A percentile compares a stretch with the other conserved stretches of the same genome.
These are phyloP conservation scores for Nothura maculosa DNA, from an alignment of 2,797 vertebrate species.

Conservation along the genomic window DNA sequence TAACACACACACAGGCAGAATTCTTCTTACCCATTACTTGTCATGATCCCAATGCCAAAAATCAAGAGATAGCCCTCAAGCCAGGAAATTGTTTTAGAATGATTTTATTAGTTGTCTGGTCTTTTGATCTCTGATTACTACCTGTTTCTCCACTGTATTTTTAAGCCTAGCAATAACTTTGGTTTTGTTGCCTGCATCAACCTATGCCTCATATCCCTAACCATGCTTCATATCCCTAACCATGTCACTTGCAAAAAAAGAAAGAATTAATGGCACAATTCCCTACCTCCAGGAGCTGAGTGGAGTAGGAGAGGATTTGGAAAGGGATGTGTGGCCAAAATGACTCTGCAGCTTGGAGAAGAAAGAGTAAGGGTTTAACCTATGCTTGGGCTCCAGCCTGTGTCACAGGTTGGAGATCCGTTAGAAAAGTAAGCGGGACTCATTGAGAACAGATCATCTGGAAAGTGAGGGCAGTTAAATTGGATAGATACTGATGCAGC, in stretches of 20 bases:
- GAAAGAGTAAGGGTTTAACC: not conserved
- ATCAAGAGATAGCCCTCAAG: not conserved
- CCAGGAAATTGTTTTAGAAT: not conserved
- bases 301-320: not conserved
- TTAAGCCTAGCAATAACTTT: not conserved
- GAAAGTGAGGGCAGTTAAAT: not conserved
- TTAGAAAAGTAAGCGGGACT: not conserved
- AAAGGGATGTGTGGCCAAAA: rapidly evolving
- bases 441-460: not conserved
- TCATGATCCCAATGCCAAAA: not conserved
- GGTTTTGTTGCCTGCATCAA: not conserved
- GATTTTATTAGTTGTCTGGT: not conserved
- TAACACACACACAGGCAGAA: not conserved
- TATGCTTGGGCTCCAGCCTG: not conserved
- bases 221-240: not conserved
- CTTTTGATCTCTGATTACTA: not conserved
- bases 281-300: not conserved
- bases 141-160: not conserved
- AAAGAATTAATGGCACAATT: not conserved
- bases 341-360: not conserved
- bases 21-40: not conserved
- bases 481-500: not conserved
- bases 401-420: not conserved
- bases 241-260: not conserved
- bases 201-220: not conserved